Evolutionary conservation across 2,113 vertebrate species (phyloP), one percentile per base, ranked within the genome.

Genomic region (Callorhinus ursinus): DNA sequence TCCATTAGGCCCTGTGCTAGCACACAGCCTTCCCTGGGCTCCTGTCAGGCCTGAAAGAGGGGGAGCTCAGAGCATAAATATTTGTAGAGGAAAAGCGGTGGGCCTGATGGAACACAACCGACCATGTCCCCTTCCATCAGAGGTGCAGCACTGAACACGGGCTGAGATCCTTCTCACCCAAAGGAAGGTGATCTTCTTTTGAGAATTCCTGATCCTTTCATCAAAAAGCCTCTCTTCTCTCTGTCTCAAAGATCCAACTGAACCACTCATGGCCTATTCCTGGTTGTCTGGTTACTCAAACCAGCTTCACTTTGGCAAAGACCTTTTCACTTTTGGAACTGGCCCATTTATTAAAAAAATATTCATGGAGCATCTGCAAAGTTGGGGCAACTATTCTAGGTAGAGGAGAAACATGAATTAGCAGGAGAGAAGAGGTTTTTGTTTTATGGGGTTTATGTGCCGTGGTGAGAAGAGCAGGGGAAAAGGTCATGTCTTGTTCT

Each of bases 1-100:
- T 99, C 99, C 99, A 99, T 99, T 99, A 99, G 99, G 98, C 99
- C 97, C 98, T 1, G 26, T 95, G 98, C 97, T 98, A 93, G 76
- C 57, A 85, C 93, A 95, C 97, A 42, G 63, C 87, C 98, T 98
- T 98, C 98, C 98, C 98, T 93, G 88, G 97, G 95, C 97, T 98
- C 98, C 98, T 96, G 92, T 98, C 97, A 98, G 97, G 89, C 97
- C 98, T 96, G 97, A 96, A 96, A 97, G 90, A 0, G 1, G 89
- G 94, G 72, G 69, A 96, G 96, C 97, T 98, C 83, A 39, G 69
- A 98, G 97, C 95, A 97, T 97, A 99, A 99, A 99, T 98, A 98
- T 99, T 98, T 99, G 98, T 89, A 92, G 97, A 99, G 97, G 94
- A 95, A 97, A 98, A 97, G 96, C 79, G n/a, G 88, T 10, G 16